phyloP scores from a whole-genome alignment of 2,797 vertebrate genomes.

The Dendrocincla fuliginosa region DNA sequence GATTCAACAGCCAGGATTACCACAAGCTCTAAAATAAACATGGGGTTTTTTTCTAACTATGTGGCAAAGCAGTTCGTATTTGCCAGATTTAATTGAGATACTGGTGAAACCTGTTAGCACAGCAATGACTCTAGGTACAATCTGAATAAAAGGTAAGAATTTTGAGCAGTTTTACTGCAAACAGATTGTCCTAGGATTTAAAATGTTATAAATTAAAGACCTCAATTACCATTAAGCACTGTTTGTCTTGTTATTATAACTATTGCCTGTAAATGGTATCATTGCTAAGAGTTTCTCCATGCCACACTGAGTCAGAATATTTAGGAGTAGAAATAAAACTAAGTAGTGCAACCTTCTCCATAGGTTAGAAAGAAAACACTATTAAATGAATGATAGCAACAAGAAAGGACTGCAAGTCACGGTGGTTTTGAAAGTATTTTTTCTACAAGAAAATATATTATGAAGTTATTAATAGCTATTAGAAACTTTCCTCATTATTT shows the following conservation, averaged over 20 bases:
- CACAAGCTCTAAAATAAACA: neutral
- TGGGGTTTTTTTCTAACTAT: neutral
- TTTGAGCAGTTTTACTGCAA: neutral
- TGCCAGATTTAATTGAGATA: neutral
- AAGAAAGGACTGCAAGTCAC: neutral
- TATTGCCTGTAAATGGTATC: neutral
- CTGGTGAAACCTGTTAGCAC: neutral
- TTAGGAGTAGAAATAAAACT: constrained; percentile 22
- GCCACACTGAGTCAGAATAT: constrained; percentile 2
- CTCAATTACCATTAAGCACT: neutral
- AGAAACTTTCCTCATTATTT: neutral
- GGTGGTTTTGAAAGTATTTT: neutral
- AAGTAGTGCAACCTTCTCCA: neutral
- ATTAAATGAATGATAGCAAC: neutral
- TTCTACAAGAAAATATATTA: neutral
- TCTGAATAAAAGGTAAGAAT: neutral
- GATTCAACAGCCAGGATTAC: neutral
- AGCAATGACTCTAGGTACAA: neutral
- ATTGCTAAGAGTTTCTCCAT: neutral
- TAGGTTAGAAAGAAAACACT: neutral
- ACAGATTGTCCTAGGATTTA: neutral
- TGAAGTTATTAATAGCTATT: neutral
- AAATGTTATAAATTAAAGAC: constrained; percentile 39
- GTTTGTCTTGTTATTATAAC: constrained; percentile 6
- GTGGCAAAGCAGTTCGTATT: neutral